phyloP scores from a whole-genome alignment of 2,888 invertebrate species.

The Liopterus haemorrhoidalis region DNA sequence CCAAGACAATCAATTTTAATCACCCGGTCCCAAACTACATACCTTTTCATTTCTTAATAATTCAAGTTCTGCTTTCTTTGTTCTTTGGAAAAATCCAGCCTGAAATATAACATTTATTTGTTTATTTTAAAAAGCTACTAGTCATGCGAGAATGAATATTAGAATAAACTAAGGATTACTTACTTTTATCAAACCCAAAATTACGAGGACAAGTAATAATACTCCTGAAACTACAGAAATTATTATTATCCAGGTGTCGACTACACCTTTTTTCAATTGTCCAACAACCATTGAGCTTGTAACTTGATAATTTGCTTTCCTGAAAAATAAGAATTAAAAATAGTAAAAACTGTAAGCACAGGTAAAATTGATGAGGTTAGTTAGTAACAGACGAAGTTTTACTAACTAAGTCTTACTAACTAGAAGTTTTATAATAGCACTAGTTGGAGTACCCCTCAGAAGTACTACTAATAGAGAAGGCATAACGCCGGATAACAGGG shows the following conservation, averaged over 20 bases:
- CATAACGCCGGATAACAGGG: too few species aligned
- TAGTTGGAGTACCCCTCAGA: too few species aligned
- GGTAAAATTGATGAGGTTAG: not conserved
- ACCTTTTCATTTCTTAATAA: slow-evolving; percentile 42
- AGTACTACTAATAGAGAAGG: too few species aligned
- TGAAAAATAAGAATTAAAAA: not conserved
- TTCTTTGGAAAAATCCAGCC: slow-evolving; percentile 50
- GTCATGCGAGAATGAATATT: too few species aligned
- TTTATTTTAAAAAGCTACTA: too few species aligned
- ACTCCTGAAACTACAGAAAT: slow-evolving; percentile 11
- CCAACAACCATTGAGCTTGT: slow-evolving; percentile 10
- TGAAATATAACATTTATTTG: slow-evolving; percentile 30
- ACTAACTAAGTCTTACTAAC: too few species aligned
- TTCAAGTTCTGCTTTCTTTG: slow-evolving; percentile 47
- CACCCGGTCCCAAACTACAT: too few species aligned
- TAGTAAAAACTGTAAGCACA: not conserved
- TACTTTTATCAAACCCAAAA: slow-evolving; percentile 16
- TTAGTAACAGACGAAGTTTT: too few species aligned
- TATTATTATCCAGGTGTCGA: slow-evolving; percentile 17
- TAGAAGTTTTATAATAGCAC: too few species aligned
- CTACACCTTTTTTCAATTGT: not conserved
- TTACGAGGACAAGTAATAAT: slow-evolving; percentile 10
- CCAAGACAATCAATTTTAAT: too few species aligned
- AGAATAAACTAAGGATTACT: too few species aligned
- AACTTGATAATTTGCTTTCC: not conserved